Conservation (phyloP, 2,113 vertebrate species). For the Cynopterus brachyotis region DNA sequence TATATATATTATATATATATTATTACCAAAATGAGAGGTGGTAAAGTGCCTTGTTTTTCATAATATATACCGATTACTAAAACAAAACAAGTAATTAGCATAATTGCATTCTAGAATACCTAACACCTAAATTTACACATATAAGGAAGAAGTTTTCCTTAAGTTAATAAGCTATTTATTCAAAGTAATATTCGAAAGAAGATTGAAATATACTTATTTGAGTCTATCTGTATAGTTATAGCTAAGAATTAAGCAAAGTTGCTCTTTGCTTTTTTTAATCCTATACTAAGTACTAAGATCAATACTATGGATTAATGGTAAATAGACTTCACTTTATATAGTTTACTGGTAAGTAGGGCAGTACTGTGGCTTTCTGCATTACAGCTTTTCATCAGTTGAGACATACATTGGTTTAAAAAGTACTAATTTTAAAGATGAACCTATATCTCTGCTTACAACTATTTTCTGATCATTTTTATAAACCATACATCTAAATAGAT, state of each 20-base stretch:
- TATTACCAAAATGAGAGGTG: slow-evolving; percentile 29
- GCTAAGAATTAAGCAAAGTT: slow-evolving; percentile 24
- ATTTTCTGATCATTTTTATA: slow-evolving; percentile 31
- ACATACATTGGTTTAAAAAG: slow-evolving; percentile 39
- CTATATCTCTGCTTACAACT: neutral
- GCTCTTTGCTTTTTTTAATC: neutral
- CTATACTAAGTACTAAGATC: neutral
- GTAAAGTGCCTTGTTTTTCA: neutral
- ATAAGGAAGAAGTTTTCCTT: neutral
- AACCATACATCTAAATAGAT: slow-evolving; percentile 31
- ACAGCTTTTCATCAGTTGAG: neutral
- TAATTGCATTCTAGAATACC: neutral
- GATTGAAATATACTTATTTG: slow-evolving; percentile 14
- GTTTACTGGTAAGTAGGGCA: neutral
- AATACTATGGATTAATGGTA: neutral
- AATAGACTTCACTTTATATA: neutral
- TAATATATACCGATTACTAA: neutral
- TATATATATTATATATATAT: too few species aligned
- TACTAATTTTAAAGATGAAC: slow-evolving; percentile 17
- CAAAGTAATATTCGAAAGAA: neutral
- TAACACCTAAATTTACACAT: neutral
- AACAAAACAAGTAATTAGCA: slow-evolving; percentile 19
- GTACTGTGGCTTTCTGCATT: neutral
- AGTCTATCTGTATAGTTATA: neutral
- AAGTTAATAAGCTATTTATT: neutral